phyloP scores from a whole-genome alignment of 2,888 invertebrate genomes.

The Chironomus riparius region DNA sequence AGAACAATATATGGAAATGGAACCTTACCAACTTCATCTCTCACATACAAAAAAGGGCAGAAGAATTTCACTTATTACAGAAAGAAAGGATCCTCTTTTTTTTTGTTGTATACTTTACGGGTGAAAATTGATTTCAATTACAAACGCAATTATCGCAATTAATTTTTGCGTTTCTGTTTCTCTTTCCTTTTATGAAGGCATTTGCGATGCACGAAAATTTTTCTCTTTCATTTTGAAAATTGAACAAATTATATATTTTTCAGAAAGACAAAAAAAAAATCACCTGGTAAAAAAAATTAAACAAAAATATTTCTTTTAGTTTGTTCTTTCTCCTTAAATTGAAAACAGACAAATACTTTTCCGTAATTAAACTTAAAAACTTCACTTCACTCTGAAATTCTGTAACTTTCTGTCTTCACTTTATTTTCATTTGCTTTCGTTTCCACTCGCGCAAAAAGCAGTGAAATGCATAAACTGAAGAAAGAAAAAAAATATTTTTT shows the following conservation, averaged over 20 bases:
- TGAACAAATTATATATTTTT: background rate
- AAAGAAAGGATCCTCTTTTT: too few relatives aligned
- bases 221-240: background rate
- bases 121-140: background rate
- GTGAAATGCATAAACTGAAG: background rate
- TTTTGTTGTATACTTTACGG: too few relatives aligned
- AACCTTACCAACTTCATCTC: too few relatives aligned
- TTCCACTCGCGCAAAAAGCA: background rate
- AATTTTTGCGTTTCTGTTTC: background rate
- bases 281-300: background rate
- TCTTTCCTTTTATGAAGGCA: background rate
- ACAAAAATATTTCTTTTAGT: background rate
- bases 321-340: background rate
- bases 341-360: background rate
- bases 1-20: background rate
- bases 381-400: conserved; percentile 15
- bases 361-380: background rate
- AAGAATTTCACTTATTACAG: too few relatives aligned
- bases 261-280: background rate
- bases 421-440: background rate
- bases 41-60: too few relatives aligned
- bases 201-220: background rate
- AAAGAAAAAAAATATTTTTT: conserved; percentile 7
- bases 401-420: conserved; percentile 11
- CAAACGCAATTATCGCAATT: background rate